Evolutionary conservation across 1,140 invertebrate species (phyloP), one percentile per base, ranked within the genome.

Genomic region (Heterodera schachtii): DNA sequence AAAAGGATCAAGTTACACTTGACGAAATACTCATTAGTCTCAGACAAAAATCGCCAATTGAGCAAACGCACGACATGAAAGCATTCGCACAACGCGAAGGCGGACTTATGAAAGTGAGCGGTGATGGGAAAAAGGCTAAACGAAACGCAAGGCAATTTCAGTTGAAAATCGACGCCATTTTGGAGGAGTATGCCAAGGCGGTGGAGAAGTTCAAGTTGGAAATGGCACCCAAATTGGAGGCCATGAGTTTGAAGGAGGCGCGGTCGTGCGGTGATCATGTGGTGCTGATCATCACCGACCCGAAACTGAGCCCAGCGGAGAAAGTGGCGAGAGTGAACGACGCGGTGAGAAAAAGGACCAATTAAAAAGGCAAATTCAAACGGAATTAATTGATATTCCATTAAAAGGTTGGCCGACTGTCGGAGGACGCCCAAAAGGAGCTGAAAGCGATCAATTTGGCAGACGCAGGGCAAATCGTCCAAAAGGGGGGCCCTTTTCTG

Each of bases 51-150:
- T 19, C 57, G 11, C 57, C 57, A 19, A 64, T 64, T 19, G 57
- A 64, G 57, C 57, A 64, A 64, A 64, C 57, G 57, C 57, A 64
- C 57, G 57, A 64, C 57, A 64, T 64, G 13, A 64, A 64, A 64
- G 4, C 19, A 19, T 64, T 64, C 16, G 57, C 13, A 19, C 57
- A 64, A 64, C 57, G 57, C 16, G 57, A 64, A 19, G 57, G 57
- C 16, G 57, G 57, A 11, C 16, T 64, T 13, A 64, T 64, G 57
- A 64, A 64, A 19, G 57, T 64, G 57, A 13, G 16, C 11, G 52
- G 1, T 31, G 31, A 31, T 31, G 31, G 31, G 31, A 31, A 31
- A 64, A 64, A 64, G 11, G 4, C 5, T 64, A 64, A 64, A 52
- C 11, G 49, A 52, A 64, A 19, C 5, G 16, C 5, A 64, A 19